phyloP scores from a whole-genome alignment of 2,888 invertebrate genomes.

The Trissoscelio sp. region DNA sequence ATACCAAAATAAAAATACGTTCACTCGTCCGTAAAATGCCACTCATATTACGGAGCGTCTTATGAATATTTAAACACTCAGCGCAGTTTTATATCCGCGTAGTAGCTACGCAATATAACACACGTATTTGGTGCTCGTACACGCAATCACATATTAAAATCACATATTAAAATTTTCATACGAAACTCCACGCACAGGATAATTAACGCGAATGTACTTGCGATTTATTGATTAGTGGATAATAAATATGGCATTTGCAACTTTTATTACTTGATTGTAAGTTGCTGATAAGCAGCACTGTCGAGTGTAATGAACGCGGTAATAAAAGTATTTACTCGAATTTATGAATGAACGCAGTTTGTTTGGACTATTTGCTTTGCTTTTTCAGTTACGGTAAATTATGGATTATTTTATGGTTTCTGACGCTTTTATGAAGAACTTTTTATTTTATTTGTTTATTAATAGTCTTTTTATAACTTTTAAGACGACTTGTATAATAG shows the following conservation, averaged over 20 bases:
- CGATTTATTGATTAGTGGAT: background rate
- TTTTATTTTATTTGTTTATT: no score
- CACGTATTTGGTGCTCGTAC: background rate
- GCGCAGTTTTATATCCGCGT: background rate
- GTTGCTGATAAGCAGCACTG: background rate
- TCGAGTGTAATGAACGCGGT: background rate
- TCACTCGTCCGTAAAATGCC: slow-evolving; percentile 20
- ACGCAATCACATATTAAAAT: slow-evolving; percentile 21
- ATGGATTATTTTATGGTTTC: no score
- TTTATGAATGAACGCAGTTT: background rate
- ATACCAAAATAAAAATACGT: slow-evolving; percentile 14
- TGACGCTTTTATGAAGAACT: no score
- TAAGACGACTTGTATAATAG: background rate
- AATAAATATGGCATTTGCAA: background rate
- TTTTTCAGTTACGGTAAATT: slow-evolving; percentile 1
- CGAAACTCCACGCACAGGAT: slow-evolving; percentile 2
- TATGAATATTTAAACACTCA: slow-evolving; percentile 31
- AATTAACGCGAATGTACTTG: slow-evolving; percentile 6
- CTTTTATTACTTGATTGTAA: background rate
- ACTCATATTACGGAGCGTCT: slow-evolving; percentile 18
- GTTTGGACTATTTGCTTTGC: background rate
- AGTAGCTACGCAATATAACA: no score
- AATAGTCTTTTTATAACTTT: background rate
- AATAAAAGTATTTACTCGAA: background rate
- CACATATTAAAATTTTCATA: no score